These are phyloP conservation scores for Phthorimaea operculella DNA, from an alignment of 1,140 invertebrate genomes.

Conservation along the genomic window DNA sequence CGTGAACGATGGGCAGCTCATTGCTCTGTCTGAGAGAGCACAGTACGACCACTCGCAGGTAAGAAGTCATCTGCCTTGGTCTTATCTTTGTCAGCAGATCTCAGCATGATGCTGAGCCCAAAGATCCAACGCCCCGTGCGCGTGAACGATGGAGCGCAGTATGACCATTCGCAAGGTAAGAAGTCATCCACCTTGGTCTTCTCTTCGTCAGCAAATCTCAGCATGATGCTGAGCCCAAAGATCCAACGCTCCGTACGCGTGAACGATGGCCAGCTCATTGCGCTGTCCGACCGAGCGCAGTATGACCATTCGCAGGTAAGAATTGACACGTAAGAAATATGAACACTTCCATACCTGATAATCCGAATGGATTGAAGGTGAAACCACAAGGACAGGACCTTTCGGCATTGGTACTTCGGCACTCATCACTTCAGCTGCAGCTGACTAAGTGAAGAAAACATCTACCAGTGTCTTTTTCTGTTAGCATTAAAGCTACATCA, in stretches of 20 bases:
- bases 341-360: no score
- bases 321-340: no score
- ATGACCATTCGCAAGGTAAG: conserved; percentile 76
- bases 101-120: conserved; percentile 76
- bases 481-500: no score
- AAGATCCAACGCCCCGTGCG: conserved; percentile 87
- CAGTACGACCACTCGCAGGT: conserved; percentile 79
- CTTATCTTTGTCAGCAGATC: no score
- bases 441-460: no score
- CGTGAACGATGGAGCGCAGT: conserved; percentile 84
- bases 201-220: conserved; percentile 23
- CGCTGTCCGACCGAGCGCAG: conserved; percentile 85
- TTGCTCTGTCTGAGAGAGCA: conserved; percentile 87
- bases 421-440: no score
- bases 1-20: conserved; percentile 83
- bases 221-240: conserved; percentile 79
- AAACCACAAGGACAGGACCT: no score
- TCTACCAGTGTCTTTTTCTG: no score
- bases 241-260: conserved; percentile 87
- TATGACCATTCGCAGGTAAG: conserved; percentile 77
- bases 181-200: no score
- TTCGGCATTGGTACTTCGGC: no score
- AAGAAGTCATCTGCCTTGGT: no score
- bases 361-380: no score
- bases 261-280: conserved; percentile 83